phyloP scores from a whole-genome alignment of 2,797 vertebrate genomes.

The Micromesistius poutassou region DNA sequence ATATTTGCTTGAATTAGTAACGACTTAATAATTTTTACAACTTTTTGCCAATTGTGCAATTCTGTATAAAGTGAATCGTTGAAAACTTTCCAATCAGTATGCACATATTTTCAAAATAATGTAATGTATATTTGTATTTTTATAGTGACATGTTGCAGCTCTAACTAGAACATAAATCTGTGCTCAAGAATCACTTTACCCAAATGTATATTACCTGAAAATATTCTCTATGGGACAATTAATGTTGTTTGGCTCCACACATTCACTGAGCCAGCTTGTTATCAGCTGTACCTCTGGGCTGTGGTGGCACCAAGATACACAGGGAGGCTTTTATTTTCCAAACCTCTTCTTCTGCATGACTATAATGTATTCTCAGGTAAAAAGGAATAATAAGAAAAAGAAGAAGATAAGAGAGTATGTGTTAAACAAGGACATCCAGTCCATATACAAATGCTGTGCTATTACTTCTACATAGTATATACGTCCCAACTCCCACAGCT shows the following conservation, averaged over 20 bases:
- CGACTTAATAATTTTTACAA: background rate
- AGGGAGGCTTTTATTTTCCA: background rate
- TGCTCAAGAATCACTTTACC: background rate
- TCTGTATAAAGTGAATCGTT: background rate
- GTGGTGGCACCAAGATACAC: background rate
- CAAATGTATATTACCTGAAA: background rate
- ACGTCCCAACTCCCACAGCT: background rate
- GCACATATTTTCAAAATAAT: background rate
- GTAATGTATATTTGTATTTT: background rate
- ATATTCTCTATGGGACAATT: background rate
- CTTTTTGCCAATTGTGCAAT: background rate
- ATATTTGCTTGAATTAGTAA: background rate
- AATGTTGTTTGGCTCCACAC: background rate
- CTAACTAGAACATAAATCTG: background rate
- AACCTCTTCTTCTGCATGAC: slow-evolving; percentile 1
- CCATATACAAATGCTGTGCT: background rate
- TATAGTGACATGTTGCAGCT: background rate
- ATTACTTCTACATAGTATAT: background rate
- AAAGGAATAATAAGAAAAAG: background rate
- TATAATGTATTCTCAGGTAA: background rate
- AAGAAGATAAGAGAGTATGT: background rate
- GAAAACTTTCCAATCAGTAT: background rate
- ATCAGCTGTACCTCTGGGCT: background rate
- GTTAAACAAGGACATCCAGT: background rate
- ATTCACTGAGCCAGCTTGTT: slow-evolving; percentile 1